Evolutionary conservation across 1,140 invertebrate genomes (phyloP), one percentile per base, ranked within the genome.

Genomic region (Periplaneta americana): DNA sequence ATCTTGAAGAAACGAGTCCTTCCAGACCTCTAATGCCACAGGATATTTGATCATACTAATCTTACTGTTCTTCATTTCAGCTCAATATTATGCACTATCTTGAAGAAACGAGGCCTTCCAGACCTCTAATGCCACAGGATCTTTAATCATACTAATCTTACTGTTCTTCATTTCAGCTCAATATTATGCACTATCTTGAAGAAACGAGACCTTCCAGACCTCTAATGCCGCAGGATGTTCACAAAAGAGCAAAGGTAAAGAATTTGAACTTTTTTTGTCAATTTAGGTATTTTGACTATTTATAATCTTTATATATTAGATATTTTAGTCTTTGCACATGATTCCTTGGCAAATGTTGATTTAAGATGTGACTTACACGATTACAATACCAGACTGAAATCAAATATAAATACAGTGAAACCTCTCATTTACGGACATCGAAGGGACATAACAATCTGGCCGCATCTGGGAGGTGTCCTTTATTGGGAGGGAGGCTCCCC

Each of bases 181-280:
- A 96, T 85, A 98, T 99, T 81, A 93, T 99, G 91, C 96, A 98
- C 88, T 99, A 98, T 89, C 90, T 99, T 85, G 97, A 99, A 89
- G 98, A 99, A 88, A 95, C 93, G 1, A 91, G 95, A 86, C 96
- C 96, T 17, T 93, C 97, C 85, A 91, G 93, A 83, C 93, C 95
- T 39, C 87, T 98, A 15, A 91, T 99, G 88, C 96, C 98, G 32
- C 93, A 94, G 85, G 96, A 98, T 89, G 93, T 95, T 78, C 91
- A 95, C 74, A 94, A 95, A 87, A 90, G 96, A 87, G 95, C 96
- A 9, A 96, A 96, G 90, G 96, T 97, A 80, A 89, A 90, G 34
- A 75, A 75, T 76, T 34, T 33, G 22, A 66, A 4, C 10, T 28
- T 66, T n/a, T 9, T 66, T 28, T n/a, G 22, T 13, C 48, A n/a